phyloP scores from a whole-genome alignment of 1,140 invertebrate genomes.

The Neodiprion pinetum region DNA sequence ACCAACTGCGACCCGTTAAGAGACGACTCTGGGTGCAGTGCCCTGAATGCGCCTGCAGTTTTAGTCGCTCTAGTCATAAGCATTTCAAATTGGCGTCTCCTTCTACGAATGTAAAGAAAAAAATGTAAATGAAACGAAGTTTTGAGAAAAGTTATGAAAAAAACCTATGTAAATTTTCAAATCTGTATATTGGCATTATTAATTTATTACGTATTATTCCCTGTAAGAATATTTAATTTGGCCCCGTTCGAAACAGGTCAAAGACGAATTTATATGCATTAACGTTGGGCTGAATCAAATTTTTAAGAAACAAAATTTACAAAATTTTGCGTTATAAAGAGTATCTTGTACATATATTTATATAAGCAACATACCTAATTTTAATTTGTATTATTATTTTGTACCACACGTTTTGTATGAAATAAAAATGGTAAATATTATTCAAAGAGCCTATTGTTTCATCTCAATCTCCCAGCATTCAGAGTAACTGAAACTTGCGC shows the following conservation, averaged over 20 bases:
- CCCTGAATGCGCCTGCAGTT: neutral
- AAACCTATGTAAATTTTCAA: conserved; percentile 7
- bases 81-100: conserved; percentile 5
- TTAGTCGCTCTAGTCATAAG: neutral
- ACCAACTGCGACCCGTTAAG: conserved; percentile 40
- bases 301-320: conserved; percentile 1
- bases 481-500: neutral
- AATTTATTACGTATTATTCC: conserved; percentile 10
- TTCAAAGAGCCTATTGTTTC: neutral
- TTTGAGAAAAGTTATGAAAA: neutral
- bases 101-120: neutral
- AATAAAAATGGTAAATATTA: conserved; percentile 22
- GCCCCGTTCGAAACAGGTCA: conserved; percentile 2
- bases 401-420: conserved; percentile 35
- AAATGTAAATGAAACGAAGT: neutral
- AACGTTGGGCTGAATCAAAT: neutral
- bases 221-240: conserved; percentile 9
- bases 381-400: conserved; percentile 23
- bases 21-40: conserved; percentile 18
- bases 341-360: conserved; percentile 18
- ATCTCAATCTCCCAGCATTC: neutral
- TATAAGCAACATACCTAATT: conserved; percentile 13
- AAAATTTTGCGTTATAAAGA: neutral
- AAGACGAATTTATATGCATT: neutral
- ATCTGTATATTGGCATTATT: conserved; percentile 18